A percentile compares a stretch with the other conserved stretches of the same genome.
phyloP scores from a whole-genome alignment of 1,140 invertebrate species.

The Drosophila orosa region DNA sequence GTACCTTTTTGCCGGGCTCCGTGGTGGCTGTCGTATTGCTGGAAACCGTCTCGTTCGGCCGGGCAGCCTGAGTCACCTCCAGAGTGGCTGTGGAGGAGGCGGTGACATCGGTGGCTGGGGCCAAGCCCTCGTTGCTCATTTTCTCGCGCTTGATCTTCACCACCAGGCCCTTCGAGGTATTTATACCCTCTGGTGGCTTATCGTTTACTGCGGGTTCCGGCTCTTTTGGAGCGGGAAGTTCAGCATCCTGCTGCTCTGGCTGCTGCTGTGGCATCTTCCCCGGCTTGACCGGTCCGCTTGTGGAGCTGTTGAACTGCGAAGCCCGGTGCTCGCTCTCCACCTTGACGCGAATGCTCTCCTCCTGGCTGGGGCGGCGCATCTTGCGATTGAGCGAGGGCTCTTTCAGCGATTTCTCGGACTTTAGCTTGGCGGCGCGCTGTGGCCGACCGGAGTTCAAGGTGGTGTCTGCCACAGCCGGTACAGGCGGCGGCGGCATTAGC shows the following conservation, averaged over 20 bases:
- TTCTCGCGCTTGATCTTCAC: slow-evolving; percentile 76
- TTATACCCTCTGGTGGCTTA: neutral
- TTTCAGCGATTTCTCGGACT: slow-evolving; percentile 67
- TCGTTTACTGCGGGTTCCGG: neutral
- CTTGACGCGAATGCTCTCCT: slow-evolving; percentile 53
- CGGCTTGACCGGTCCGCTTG: neutral
- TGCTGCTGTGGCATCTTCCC: neutral
- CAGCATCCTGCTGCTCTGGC: neutral
- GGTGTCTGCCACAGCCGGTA: slow-evolving; percentile 38
- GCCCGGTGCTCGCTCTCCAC: slow-evolving; percentile 67
- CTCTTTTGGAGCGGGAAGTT: neutral
- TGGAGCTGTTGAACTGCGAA: slow-evolving; percentile 53
- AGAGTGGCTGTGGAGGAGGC: slow-evolving; percentile 23
- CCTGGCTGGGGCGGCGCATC: slow-evolving; percentile 60
- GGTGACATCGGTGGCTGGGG: neutral
- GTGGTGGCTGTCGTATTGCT: slow-evolving; percentile 33
- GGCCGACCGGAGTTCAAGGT: slow-evolving; percentile 58
- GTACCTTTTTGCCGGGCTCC: slow-evolving; percentile 41
- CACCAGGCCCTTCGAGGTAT: slow-evolving; percentile 20
- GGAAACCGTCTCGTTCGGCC: slow-evolving; percentile 44
- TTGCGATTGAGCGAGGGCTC: slow-evolving; percentile 57
- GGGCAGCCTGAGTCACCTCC: slow-evolving; percentile 15
- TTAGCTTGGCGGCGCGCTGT: slow-evolving; percentile 71
- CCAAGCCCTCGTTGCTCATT: slow-evolving; percentile 33
- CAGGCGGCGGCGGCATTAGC: slow-evolving; percentile 73